A percentile compares a stretch with the other conserved stretches of the same genome.
Evolutionary conservation across 2,888 invertebrate species (phyloP).

Genomic region (Lithophane socia): DNA sequence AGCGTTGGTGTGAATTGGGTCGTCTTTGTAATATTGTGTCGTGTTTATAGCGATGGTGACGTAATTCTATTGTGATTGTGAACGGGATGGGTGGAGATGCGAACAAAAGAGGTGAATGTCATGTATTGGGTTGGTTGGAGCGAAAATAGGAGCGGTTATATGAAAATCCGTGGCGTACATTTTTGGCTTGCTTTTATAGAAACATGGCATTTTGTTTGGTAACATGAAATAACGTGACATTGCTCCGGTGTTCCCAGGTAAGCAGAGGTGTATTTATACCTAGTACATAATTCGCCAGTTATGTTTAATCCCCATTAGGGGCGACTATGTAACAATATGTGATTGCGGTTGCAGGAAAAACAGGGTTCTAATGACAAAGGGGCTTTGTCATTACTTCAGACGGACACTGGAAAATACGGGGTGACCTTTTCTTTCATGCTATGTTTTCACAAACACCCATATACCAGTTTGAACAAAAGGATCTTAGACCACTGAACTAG

Average conservation of each 20-base stretch:
- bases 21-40: constrained; percentile 65
- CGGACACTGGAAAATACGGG: background rate
- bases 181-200: background rate
- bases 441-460: constrained; percentile 9
- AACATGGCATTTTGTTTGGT: background rate
- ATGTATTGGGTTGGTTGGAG: constrained; percentile 18
- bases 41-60: constrained; percentile 45
- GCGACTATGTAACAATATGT: background rate
- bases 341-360: background rate
- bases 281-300: too few relatives aligned
- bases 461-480: constrained; percentile 25
- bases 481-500: constrained; percentile 10
- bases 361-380: constrained; percentile 2
- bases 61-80: constrained; percentile 55
- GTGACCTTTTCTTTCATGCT: constrained; percentile 19
- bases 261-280: background rate
- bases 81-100: constrained; percentile 52
- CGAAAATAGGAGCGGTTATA: constrained; percentile 28
- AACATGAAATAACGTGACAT: background rate
- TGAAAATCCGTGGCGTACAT: background rate
- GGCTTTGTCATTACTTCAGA: background rate
- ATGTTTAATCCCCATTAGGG: too few relatives aligned
- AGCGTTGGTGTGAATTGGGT: constrained; percentile 72
- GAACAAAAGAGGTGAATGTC: constrained; percentile 51
- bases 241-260: too few relatives aligned